Evolutionary conservation across 2,797 vertebrate species (phyloP).

Genomic region (Enteromius anoplus): DNA sequence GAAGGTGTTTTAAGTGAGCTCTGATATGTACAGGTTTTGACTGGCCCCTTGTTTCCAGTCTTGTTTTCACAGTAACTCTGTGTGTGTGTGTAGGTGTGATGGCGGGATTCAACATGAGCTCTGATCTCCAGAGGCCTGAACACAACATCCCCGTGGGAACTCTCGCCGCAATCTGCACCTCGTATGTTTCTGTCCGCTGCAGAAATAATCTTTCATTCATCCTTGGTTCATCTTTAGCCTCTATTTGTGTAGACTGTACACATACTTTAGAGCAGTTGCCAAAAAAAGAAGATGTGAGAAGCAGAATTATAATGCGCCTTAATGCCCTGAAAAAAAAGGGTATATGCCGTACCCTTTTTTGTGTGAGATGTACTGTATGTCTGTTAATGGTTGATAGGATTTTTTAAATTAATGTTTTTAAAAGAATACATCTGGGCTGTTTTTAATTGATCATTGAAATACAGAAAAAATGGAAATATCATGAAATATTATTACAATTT

Average conservation of each 20-base stretch:
- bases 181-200: conserved; percentile 80
- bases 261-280: background rate
- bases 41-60: conserved; percentile 35
- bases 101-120: conserved; percentile 99
- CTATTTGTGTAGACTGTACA: conserved; percentile 16
- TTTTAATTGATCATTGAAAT: background rate
- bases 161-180: conserved; percentile 90
- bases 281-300: background rate
- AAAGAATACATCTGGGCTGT: background rate
- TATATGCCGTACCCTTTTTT: background rate
- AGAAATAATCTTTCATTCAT: conserved; percentile 16
- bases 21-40: conserved; percentile 23
- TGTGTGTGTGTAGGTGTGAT: conserved; percentile 86
- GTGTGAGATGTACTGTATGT: background rate
- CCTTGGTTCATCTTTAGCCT: background rate
- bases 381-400: background rate
- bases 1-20: conserved; percentile 11
- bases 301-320: background rate
- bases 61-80: conserved; percentile 29
- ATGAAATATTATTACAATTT: background rate
- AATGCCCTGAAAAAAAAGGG: background rate
- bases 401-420: background rate
- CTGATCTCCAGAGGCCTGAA: conserved; percentile 90
- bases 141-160: conserved; percentile 93
- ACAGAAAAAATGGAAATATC: no score